Conservation (phyloP, 2,797 vertebrate genomes). For the Zonotrichia albicollis region DNA sequence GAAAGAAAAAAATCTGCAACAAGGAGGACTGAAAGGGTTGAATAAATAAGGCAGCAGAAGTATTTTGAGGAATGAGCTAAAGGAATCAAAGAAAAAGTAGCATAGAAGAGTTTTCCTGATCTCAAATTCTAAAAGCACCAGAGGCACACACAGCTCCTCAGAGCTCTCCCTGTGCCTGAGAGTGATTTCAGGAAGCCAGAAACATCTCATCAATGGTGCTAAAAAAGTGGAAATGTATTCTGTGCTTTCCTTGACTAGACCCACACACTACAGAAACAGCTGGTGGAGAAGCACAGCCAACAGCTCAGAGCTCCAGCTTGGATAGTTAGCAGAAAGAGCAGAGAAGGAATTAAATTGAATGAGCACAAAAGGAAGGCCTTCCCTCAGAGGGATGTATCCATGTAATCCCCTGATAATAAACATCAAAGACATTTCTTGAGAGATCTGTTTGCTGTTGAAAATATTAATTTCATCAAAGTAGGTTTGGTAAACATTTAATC, state of each 20-base stretch:
- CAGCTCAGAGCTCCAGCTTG: not conserved
- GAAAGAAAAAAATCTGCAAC: not conserved
- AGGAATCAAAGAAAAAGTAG: not conserved
- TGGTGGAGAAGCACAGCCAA: not conserved
- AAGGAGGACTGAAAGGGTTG: not conserved
- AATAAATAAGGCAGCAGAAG: not conserved
- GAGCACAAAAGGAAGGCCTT: not conserved
- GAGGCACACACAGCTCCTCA: not conserved
- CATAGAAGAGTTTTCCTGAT: not conserved
- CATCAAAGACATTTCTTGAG: not conserved
- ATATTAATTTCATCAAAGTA: not conserved
- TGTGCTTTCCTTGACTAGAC: not conserved
- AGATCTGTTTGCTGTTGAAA: not conserved
- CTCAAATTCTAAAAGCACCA: not conserved
- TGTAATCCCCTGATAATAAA: not conserved
- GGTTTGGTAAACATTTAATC: not conserved
- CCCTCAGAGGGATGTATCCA: not conserved
- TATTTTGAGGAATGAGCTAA: not conserved
- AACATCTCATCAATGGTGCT: not conserved
- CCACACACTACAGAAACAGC: not conserved
- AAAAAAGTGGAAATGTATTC: not conserved
- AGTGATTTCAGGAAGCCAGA: not conserved
- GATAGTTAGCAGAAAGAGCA: not conserved
- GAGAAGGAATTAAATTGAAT: not conserved
- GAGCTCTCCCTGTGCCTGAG: not conserved